Percentiles rank a stretch among this genome's conserved stretches.
Conservation (phyloP, 2,888 invertebrate species). For the Agrenia bidenticulata region DNA sequence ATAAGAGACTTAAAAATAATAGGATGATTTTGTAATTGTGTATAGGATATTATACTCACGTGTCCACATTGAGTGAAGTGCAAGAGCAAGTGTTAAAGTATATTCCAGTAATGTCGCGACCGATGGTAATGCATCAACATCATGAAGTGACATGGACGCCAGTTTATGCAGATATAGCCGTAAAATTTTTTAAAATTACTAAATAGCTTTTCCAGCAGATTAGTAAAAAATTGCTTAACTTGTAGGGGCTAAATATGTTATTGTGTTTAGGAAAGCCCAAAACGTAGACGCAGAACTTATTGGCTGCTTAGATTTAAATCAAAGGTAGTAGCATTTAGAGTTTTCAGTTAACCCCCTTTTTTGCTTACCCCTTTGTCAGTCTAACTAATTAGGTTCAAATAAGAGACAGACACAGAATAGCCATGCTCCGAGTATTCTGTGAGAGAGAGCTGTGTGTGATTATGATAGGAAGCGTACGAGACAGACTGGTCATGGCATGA, state of each 20-base stretch:
- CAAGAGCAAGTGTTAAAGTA: conserved; percentile 96
- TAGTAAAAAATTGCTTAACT: too few species aligned
- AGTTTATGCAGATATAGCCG: conserved; percentile 89
- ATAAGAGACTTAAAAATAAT: neutral
- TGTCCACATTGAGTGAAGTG: conserved; percentile 95
- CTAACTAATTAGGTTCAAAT: too few species aligned
- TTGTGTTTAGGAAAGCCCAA: conserved; percentile 29
- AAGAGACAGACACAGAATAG: too few species aligned
- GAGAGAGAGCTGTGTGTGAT: too few species aligned
- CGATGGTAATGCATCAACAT: conserved; percentile 55
- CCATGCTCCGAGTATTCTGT: too few species aligned
- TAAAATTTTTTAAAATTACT: conserved; percentile 58
- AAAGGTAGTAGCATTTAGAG: conserved; percentile 29
- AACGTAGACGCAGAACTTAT: conserved; percentile 38
- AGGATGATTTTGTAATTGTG: neutral
- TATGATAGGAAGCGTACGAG: too few species aligned
- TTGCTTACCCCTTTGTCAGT: too few species aligned
- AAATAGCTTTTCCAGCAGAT: too few species aligned
- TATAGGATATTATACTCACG: conserved; percentile 89
- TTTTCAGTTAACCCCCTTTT: too few species aligned
- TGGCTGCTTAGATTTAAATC: conserved; percentile 39
- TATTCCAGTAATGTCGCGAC: conserved; percentile 89
- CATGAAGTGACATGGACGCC: conserved; percentile 97
- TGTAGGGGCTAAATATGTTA: neutral
- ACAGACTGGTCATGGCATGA: conserved; percentile 88